Percentiles rank a stretch among this genome's conserved stretches.
Conservation (phyloP, 2,113 vertebrate species). For the Callopanchax toddi region DNA sequence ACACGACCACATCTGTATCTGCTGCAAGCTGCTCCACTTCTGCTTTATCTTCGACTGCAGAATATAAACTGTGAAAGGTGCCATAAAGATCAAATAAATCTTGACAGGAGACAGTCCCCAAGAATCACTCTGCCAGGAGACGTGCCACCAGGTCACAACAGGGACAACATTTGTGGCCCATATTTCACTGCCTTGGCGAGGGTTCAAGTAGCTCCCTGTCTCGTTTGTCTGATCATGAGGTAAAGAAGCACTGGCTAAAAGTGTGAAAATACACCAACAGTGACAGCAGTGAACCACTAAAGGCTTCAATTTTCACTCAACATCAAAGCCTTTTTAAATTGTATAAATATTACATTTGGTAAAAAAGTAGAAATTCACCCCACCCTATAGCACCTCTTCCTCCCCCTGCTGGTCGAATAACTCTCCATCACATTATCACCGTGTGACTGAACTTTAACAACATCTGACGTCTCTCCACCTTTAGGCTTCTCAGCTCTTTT, state of each 20-base stretch:
- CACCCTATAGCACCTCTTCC: neutral
- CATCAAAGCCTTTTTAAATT: conserved; percentile 40
- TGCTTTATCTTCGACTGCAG: conserved; percentile 53
- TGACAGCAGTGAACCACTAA: conserved; percentile 50
- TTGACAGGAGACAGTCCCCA: conserved; percentile 50
- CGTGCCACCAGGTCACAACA: conserved; percentile 61
- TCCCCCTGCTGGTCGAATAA: conserved; percentile 8
- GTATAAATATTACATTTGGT: conserved; percentile 51
- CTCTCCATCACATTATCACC: neutral
- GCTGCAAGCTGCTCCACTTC: conserved; percentile 18
- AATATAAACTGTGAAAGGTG: conserved; percentile 55
- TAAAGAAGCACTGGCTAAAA: conserved; percentile 43
- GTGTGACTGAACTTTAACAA: conserved; percentile 21
- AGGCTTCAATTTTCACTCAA: conserved; percentile 36
- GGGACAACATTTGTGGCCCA: conserved; percentile 66
- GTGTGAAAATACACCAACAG: conserved; percentile 35
- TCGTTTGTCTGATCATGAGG: conserved; percentile 52
- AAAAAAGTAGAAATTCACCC: neutral
- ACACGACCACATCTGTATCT: neutral
- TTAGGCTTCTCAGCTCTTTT: conserved; percentile 13
- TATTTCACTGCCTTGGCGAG: conserved; percentile 66
- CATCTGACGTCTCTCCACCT: conserved; percentile 38
- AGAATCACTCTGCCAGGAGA: conserved; percentile 65
- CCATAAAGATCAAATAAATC: conserved; percentile 73
- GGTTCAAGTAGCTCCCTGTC: conserved; percentile 48